phyloP scores from a whole-genome alignment of 2,888 invertebrate species.

The Hipparchia semele region DNA sequence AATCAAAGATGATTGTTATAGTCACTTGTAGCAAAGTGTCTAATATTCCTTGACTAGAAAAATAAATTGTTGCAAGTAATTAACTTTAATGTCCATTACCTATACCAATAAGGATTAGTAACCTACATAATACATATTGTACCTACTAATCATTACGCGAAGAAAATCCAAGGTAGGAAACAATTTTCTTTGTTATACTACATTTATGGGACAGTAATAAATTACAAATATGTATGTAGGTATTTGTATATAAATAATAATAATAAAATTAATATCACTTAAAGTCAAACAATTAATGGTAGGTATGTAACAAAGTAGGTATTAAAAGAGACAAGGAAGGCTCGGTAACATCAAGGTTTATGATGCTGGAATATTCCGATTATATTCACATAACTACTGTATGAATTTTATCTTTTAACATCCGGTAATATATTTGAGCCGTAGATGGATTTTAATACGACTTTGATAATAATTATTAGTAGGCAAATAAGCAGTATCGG shows the following conservation, averaged over 20 bases:
- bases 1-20: background rate
- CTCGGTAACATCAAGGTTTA: slow-evolving; percentile 39
- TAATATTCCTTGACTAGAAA: too few relatives aligned
- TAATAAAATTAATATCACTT: slow-evolving; percentile 7
- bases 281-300: slow-evolving; percentile 12
- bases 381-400: slow-evolving; percentile 23
- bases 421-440: background rate
- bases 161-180: background rate
- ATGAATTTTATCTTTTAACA: slow-evolving; percentile 4
- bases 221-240: slow-evolving; percentile 10
- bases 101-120: background rate
- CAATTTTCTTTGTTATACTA: background rate
- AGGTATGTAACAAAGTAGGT: slow-evolving; percentile 24
- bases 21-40: background rate
- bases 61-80: background rate
- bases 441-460: background rate
- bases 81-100: too few relatives aligned
- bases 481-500: too few relatives aligned
- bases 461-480: background rate
- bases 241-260: background rate
- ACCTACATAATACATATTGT: too few relatives aligned
- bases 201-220: background rate
- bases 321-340: slow-evolving; percentile 38
- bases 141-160: too few relatives aligned
- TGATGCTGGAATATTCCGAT: slow-evolving; percentile 34